phyloP scores from a whole-genome alignment of 2,113 vertebrate genomes.

The Campylomormyrus tamandua region DNA sequence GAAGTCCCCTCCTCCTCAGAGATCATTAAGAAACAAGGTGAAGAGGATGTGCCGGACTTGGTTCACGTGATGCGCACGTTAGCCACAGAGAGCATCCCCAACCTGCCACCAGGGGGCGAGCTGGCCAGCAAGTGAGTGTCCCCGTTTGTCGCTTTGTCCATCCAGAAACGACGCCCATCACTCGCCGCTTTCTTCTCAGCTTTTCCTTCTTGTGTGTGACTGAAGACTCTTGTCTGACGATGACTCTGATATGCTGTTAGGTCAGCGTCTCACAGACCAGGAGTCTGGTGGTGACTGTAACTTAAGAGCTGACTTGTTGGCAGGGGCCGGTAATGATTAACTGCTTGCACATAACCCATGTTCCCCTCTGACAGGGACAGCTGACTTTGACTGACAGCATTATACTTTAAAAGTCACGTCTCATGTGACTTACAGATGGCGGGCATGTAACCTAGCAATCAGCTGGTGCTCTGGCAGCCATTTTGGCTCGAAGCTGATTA shows the following conservation, averaged over 20 bases:
- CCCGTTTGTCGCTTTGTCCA: not conserved
- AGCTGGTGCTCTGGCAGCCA: not conserved
- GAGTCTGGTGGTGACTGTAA: not conserved
- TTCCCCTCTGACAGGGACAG: not conserved
- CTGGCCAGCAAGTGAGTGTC: constrained; percentile 95
- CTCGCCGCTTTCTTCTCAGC: not conserved
- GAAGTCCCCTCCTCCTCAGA: constrained; percentile 80
- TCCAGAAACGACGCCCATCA: not conserved
- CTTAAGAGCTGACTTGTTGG: not conserved
- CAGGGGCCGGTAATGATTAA: not conserved
- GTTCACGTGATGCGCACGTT: constrained; percentile 97
- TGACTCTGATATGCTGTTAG: not conserved
- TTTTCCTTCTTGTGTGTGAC: not conserved
- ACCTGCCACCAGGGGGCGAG: constrained; percentile 95
- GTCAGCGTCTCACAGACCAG: not conserved
- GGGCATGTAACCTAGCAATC: not conserved
- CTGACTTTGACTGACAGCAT: not conserved
- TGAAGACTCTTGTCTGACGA: not conserved
- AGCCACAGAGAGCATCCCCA: constrained; percentile 96
- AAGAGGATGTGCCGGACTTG: constrained; percentile 88
- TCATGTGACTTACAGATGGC: not conserved
- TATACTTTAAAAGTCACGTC: not conserved
- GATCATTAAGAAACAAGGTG: constrained; percentile 97
- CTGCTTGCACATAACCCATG: not conserved
- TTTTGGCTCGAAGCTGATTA: not conserved